Evolutionary conservation across 2,888 invertebrate genomes (phyloP).

Genomic region (Spisula subtruncata): DNA sequence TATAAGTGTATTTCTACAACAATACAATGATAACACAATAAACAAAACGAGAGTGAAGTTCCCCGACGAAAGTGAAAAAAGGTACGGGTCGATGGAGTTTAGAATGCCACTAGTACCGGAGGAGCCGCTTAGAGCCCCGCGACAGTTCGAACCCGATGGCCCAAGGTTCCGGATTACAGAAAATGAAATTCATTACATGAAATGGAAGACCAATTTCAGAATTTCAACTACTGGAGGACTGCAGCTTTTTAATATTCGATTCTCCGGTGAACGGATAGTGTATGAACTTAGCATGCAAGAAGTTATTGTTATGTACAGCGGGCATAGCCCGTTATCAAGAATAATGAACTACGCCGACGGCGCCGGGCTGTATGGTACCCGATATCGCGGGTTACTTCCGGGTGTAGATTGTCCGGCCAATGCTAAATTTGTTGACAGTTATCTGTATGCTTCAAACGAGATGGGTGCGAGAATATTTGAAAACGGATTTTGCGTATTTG

Average conservation of each 20-base stretch:
- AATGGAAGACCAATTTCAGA: conserved; percentile 83
- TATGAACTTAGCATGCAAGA: conserved; percentile 87
- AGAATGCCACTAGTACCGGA: conserved; percentile 74
- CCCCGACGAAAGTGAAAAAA: conserved; percentile 67
- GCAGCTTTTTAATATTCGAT: conserved; percentile 81
- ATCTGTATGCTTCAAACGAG: conserved; percentile 79
- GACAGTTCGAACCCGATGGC: conserved; percentile 81
- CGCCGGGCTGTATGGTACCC: conserved; percentile 82
- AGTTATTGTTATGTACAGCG: conserved; percentile 84
- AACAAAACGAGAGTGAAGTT: conserved; percentile 78
- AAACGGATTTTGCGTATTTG: conserved; percentile 85
- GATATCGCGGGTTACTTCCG: conserved; percentile 81
- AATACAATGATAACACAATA: conserved; percentile 74
- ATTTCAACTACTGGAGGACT: conserved; percentile 82
- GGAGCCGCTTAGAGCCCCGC: conserved; percentile 77
- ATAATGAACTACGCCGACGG: conserved; percentile 83
- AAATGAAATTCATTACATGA: conserved; percentile 81
- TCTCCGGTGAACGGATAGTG: conserved; percentile 81
- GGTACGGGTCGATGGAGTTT: conserved; percentile 78
- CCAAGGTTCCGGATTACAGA: conserved; percentile 79
- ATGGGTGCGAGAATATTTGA: conserved; percentile 74
- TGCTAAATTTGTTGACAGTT: conserved; percentile 80
- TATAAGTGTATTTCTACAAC: conserved; percentile 73
- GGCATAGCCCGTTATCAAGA: conserved; percentile 80
- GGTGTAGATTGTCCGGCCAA: conserved; percentile 85